These are phyloP conservation scores for Columbina picui DNA, from an alignment of 2,113 vertebrate species.

Conservation along the genomic window DNA sequence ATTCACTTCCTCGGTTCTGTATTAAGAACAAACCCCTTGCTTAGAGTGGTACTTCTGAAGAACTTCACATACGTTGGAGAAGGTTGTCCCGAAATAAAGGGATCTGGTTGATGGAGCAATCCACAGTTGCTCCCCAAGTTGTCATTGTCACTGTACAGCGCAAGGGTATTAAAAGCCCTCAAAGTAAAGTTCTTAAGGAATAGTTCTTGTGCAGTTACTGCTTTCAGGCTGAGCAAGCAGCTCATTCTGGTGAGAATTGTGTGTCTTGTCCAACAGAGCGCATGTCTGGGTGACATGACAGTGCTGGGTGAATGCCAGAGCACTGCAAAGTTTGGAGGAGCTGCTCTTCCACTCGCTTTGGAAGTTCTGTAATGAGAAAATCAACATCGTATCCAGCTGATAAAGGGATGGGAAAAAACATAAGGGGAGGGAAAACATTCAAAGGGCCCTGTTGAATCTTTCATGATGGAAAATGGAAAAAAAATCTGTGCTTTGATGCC, in stretches of 20 bases:
- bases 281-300: not conserved
- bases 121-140: not conserved
- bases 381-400: not conserved
- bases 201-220: not conserved
- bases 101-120: not conserved
- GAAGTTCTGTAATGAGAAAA: not conserved
- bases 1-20: not conserved
- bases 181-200: not conserved
- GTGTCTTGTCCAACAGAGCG: not conserved
- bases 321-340: not conserved
- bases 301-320: not conserved
- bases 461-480: not conserved
- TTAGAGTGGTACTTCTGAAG: not conserved
- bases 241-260: not conserved
- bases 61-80: not conserved
- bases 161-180: not conserved
- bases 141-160: not conserved
- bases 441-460: not conserved
- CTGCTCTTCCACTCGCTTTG: not conserved
- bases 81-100: not conserved
- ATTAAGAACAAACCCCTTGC: not conserved
- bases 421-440: not conserved
- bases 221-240: not conserved
- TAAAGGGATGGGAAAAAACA: not conserved
- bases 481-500: not conserved